These are phyloP conservation scores for Mesaphorura yosii DNA, from an alignment of 1,140 invertebrate species.

Conservation along the genomic window DNA sequence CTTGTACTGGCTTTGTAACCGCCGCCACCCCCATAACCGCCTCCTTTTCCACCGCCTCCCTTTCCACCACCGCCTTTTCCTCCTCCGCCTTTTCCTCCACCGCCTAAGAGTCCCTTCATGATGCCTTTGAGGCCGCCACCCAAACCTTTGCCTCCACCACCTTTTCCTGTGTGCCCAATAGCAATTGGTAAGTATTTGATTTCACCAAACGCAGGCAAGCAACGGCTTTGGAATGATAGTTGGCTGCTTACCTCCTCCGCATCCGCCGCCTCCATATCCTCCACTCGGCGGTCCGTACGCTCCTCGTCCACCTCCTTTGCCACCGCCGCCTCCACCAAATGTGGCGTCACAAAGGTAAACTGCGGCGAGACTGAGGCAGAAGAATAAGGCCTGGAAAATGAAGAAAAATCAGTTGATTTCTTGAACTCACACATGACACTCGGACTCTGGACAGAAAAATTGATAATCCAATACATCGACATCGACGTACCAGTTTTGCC, in stretches of 20 bases:
- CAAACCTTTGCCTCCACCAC: not conserved
- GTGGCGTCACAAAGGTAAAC: not conserved
- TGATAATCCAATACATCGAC: not conserved
- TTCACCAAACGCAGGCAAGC: too few relatives aligned
- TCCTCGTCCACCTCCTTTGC: too few relatives aligned
- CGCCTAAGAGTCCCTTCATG: not conserved
- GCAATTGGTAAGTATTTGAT: not conserved
- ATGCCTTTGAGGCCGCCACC: not conserved
- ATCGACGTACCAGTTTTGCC: not conserved
- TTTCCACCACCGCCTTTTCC: not conserved
- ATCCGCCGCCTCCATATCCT: not conserved
- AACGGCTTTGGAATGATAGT: not conserved
- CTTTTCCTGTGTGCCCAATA: too few relatives aligned
- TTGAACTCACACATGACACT: too few relatives aligned
- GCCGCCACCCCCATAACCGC: not conserved
- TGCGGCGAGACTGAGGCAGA: not conserved
- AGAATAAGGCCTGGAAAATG: not conserved
- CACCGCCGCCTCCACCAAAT: not conserved
- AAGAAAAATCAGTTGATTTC: not conserved
- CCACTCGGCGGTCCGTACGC: too few relatives aligned
- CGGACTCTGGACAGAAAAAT: too few relatives aligned
- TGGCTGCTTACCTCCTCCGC: not conserved
- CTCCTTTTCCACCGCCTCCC: not conserved
- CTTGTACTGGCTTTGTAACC: too few relatives aligned
- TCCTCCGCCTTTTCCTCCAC: not conserved